These are phyloP conservation scores for Incurvaria masculella DNA, from an alignment of 2,888 invertebrate genomes.

Conservation along the genomic window DNA sequence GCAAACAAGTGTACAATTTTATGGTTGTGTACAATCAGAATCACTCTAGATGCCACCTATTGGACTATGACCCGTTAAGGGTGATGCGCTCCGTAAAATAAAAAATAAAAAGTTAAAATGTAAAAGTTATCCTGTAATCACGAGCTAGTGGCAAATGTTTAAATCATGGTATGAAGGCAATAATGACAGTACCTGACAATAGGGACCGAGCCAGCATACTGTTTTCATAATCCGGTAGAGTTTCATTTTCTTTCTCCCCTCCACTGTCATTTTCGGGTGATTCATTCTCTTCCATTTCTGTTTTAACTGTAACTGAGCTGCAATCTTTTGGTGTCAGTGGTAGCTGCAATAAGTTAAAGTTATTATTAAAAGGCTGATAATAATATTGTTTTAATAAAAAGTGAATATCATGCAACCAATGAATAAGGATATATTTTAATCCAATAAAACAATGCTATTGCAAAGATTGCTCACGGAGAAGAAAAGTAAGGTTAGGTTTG, in stretches of 20 bases:
- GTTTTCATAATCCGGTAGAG: constrained; percentile 51
- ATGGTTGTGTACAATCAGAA: constrained; percentile 4
- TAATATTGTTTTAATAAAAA: too few species aligned
- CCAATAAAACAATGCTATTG: too few species aligned
- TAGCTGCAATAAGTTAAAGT: not conserved
- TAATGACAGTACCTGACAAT: constrained; percentile 16
- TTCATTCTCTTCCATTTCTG: constrained; percentile 36
- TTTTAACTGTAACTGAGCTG: constrained; percentile 40
- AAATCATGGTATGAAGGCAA: too few species aligned
- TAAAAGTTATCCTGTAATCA: too few species aligned
- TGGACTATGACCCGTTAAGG: not conserved
- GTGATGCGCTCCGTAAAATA: not conserved
- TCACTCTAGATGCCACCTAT: too few species aligned
- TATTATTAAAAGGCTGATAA: too few species aligned
- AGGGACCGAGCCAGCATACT: constrained; percentile 31
- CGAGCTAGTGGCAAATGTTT: too few species aligned
- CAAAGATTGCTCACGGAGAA: too few species aligned
- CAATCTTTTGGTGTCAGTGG: constrained; percentile 20
- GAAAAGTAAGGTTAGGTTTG: too few species aligned
- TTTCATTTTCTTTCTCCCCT: constrained; percentile 41
- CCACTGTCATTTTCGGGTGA: constrained; percentile 29
- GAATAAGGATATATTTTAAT: too few species aligned
- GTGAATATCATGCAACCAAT: too few species aligned
- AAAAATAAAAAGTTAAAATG: too few species aligned
- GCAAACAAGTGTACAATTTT: constrained; percentile 2